Percentiles rank a stretch among this genome's conserved stretches.
These are phyloP conservation scores for Microtus agrestis DNA, from an alignment of 2,797 vertebrate genomes.

Conservation along the genomic window DNA sequence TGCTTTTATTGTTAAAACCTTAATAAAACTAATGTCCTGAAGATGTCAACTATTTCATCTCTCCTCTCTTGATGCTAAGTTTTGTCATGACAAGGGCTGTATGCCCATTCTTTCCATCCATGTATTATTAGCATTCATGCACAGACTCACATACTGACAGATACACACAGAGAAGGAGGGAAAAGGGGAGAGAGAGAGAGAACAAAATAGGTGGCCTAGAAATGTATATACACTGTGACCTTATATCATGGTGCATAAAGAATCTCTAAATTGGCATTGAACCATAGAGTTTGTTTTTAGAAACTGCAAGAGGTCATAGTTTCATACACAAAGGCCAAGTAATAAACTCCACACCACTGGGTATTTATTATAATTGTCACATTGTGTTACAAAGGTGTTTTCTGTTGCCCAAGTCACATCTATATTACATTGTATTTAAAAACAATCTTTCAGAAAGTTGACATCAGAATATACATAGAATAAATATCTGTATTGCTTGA, in stretches of 20 bases:
- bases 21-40: background rate
- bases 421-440: constrained; percentile 46
- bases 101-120: background rate
- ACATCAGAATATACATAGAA: background rate
- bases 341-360: background rate
- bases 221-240: background rate
- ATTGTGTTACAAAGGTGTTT: constrained; percentile 55
- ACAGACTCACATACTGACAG: background rate
- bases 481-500: background rate
- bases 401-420: constrained; percentile 31
- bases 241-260: background rate
- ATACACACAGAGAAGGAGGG: no score
- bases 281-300: constrained; percentile 15
- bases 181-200: background rate
- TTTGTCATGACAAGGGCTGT: background rate
- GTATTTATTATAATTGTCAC: constrained; percentile 64
- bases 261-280: background rate
- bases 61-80: background rate
- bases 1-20: background rate
- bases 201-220: background rate
- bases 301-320: constrained; percentile 16
- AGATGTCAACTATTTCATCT: background rate
- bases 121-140: background rate
- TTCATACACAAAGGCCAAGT: constrained; percentile 51
- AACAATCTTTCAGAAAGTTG: constrained; percentile 58